Evolutionary conservation across 30 jellyfish, hydroid and myxozoan genomes (phyloP), one percentile per base, ranked within the genome.

Genomic region (Pseudorhiza aurosa): DNA sequence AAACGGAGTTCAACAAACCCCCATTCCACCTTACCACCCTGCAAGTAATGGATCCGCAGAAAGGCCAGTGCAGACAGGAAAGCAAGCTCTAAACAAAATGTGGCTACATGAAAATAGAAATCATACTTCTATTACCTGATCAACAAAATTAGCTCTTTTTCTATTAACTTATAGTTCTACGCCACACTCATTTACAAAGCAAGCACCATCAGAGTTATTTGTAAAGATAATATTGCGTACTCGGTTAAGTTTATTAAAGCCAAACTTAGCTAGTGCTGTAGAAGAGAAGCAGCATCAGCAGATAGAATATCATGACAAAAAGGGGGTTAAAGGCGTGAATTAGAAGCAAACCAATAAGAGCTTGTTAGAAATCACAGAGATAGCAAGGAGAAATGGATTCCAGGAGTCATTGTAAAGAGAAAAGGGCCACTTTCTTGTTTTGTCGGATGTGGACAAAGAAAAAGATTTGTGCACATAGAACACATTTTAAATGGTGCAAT

Each of bases 171-270:
- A 77, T 58, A 67, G 89, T 45, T 46, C 68, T 30, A 77, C 89
- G 81, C 89, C 89, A 58, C 81, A 64, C 36, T 22, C 89, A 46
- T 60, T 60, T 31, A 78, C 90, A 58, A 32, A 37, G 65, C 72
- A 29, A 47, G 82, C 90, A 60, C 96, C 96, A 60, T 85, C 77
- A 26, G 70, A 77, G 77, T 50, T 49, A 59, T 45, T 55, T 44
- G 62, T 76, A 75, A 59, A 53, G 93, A 42, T 63, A 68, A 68
- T 30, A 22, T 72, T 68, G 75, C 86, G 75, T 35, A 51, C 72
- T 68, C 75, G 79, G 33, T 47, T 74, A 49, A 64, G 71, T 74
- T 46, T 73, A 39, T 77, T 55, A 46, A 68, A 51, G 51, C 95
- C 68, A 58, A 39, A 51, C 59, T 40, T 80, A 63, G 59, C 65